Conservation (phyloP, 2,113 vertebrate genomes). For the Pungitius pungitius region DNA sequence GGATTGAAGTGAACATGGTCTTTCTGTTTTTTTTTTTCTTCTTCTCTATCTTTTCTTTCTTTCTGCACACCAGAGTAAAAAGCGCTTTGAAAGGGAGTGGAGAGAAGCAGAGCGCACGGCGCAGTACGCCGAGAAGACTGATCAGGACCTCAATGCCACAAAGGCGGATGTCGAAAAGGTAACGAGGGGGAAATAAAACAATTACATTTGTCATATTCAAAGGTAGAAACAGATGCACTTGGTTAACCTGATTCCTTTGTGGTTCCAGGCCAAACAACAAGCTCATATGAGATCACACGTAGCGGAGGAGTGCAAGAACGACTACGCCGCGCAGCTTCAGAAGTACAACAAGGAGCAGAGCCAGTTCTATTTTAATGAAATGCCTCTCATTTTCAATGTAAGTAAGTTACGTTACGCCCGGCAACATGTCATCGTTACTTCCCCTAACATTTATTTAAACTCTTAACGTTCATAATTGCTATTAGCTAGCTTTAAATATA, state of each 20-base stretch:
- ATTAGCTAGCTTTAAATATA: neutral
- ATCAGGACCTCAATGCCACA: slow-evolving; percentile 91
- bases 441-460: neutral
- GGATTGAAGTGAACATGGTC: slow-evolving; percentile 2
- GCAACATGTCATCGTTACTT: neutral
- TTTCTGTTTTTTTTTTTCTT: neutral
- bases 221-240: neutral
- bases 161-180: slow-evolving; percentile 94
- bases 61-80: slow-evolving; percentile 83
- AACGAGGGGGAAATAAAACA: neutral
- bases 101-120: slow-evolving; percentile 87
- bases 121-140: slow-evolving; percentile 85
- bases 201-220: neutral
- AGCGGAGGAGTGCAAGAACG: slow-evolving; percentile 91
- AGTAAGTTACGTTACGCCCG: slow-evolving; percentile 52
- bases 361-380: slow-evolving; percentile 88
- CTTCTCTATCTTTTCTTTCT: slow-evolving; percentile 20
- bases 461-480: neutral
- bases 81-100: slow-evolving; percentile 91
- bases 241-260: slow-evolving; percentile 27
- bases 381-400: slow-evolving; percentile 89
- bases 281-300: slow-evolving; percentile 85
- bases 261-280: slow-evolving; percentile 87
- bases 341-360: slow-evolving; percentile 90
- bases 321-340: slow-evolving; percentile 88